A percentile compares a stretch with the other conserved stretches of the same genome.
phyloP scores from a whole-genome alignment of 2,113 vertebrate species.

The Entomyzon cyanotis region DNA sequence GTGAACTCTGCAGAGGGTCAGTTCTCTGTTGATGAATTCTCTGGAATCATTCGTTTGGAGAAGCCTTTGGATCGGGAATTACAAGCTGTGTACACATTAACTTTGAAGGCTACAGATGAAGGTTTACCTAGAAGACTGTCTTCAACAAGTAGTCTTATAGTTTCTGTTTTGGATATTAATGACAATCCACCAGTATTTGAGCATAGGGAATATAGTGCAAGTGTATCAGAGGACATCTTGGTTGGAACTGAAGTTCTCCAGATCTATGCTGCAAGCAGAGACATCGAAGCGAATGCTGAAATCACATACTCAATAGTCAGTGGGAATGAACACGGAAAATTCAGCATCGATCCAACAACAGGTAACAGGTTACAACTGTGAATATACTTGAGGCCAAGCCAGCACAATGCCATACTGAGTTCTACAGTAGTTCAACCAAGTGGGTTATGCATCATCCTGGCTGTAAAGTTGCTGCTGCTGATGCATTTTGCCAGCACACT shows the following conservation, averaged over 20 bases:
- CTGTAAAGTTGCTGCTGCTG: background rate
- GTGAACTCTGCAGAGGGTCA: constrained; percentile 85
- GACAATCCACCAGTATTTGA: constrained; percentile 97
- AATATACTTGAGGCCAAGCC: background rate
- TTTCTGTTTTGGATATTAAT: constrained; percentile 96
- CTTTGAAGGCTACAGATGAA: constrained; percentile 84
- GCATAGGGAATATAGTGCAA: constrained; percentile 87
- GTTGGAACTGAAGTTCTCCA: constrained; percentile 87
- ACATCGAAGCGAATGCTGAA: constrained; percentile 87
- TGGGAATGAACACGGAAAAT: constrained; percentile 92
- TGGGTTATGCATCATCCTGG: background rate
- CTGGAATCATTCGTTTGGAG: constrained; percentile 86
- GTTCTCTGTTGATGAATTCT: constrained; percentile 89
- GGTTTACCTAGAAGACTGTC: constrained; percentile 84
- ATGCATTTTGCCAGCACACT: background rate
- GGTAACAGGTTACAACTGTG: constrained; percentile 71
- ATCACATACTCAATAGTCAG: constrained; percentile 91
- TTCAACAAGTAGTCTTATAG: constrained; percentile 76
- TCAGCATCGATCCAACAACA: constrained; percentile 87
- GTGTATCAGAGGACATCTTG: constrained; percentile 83
- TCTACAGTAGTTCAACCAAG: background rate
- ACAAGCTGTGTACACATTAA: constrained; percentile 83
- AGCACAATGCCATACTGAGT: background rate
- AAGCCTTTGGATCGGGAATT: constrained; percentile 88
- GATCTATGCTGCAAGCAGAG: constrained; percentile 90